Conservation (phyloP, 1,140 invertebrate genomes). For the Ridgeia piscesae region DNA sequence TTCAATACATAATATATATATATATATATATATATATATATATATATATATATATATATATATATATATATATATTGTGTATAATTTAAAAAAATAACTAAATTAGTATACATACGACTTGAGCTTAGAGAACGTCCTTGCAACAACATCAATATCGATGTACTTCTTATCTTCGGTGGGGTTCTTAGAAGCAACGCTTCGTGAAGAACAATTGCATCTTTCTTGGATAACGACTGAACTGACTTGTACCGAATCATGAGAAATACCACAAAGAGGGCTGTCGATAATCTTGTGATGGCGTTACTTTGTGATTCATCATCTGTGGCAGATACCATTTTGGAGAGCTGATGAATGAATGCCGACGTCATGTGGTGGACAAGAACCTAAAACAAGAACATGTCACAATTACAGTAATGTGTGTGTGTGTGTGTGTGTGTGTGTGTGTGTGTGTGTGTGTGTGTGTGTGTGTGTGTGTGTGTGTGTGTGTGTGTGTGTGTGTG, state of each 20-base stretch:
- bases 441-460: no score
- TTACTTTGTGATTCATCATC: neutral
- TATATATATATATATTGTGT: no score
- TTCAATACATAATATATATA: no score
- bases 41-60: no score
- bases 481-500: no score
- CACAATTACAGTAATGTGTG: no score
- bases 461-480: no score
- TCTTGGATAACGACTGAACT: neutral
- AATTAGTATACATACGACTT: neutral
- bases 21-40: no score
- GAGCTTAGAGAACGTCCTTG: neutral
- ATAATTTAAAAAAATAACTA: no score
- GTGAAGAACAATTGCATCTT: neutral
- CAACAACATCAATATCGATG: neutral
- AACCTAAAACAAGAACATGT: no score
- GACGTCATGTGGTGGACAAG: neutral
- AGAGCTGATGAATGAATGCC: neutral
- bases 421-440: no score
- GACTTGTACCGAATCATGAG: neutral
- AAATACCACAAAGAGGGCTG: neutral
- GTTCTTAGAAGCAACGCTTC: neutral
- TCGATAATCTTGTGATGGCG: neutral
- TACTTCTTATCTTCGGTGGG: neutral
- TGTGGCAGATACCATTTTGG: neutral